Evolutionary conservation across 2,797 vertebrate genomes (phyloP).

Genomic region (Anableps anableps): DNA sequence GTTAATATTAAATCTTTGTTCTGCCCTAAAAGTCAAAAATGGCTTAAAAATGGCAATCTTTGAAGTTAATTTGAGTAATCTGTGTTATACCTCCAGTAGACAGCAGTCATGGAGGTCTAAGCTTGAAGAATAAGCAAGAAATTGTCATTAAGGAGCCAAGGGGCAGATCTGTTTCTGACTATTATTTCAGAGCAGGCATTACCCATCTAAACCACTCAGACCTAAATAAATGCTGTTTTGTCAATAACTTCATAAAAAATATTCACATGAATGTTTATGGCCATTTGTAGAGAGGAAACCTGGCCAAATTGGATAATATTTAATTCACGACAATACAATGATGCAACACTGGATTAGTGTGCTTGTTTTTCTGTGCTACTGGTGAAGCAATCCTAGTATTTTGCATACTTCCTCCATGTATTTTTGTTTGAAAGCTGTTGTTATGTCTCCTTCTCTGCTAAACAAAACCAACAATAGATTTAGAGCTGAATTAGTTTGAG

Average conservation of each 20-base stretch:
- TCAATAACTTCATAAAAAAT: not conserved
- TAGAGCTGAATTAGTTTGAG: slow-evolving; percentile 3
- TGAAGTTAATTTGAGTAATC: too few relatives aligned
- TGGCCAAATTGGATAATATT: not conserved
- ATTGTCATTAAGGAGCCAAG: too few relatives aligned
- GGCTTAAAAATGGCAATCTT: too few relatives aligned
- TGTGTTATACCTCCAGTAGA: too few relatives aligned
- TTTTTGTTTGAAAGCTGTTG: not conserved
- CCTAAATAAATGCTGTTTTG: not conserved
- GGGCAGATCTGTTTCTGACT: too few relatives aligned
- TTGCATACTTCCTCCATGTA: not conserved
- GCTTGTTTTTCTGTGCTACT: not conserved
- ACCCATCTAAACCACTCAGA: too few relatives aligned
- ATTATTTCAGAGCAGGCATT: too few relatives aligned
- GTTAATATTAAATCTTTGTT: too few relatives aligned
- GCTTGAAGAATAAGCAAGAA: too few relatives aligned
- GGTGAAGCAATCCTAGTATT: not conserved
- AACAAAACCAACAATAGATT: not conserved
- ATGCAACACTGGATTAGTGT: not conserved
- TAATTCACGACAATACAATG: not conserved
- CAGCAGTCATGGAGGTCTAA: too few relatives aligned
- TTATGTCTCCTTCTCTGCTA: not conserved
- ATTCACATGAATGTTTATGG: not conserved
- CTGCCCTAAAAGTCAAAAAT: too few relatives aligned
- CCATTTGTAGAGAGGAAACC: not conserved